Evolutionary conservation across 2,113 vertebrate genomes (phyloP).

Genomic region (Equus quagga): DNA sequence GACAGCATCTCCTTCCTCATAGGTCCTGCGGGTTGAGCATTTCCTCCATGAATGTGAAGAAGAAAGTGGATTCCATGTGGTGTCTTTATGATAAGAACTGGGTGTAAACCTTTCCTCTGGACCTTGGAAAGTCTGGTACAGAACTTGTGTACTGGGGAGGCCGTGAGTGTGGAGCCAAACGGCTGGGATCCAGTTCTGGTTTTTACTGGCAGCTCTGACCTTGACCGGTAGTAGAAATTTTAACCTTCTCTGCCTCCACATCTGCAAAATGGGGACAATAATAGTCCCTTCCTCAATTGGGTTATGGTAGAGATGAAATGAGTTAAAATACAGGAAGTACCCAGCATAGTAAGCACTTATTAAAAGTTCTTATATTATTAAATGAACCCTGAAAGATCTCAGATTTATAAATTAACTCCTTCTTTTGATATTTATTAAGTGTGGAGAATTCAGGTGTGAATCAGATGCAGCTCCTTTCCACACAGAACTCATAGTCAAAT

Average conservation of each 20-base stretch:
- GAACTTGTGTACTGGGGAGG: neutral
- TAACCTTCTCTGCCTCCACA: neutral
- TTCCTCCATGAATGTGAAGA: neutral
- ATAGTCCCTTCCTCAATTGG: neutral
- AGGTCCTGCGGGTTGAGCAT: neutral
- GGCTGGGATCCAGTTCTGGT: neutral
- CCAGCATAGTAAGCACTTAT: neutral
- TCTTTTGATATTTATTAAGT: slow-evolving; percentile 30
- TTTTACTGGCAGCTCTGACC: neutral
- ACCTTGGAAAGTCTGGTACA: neutral
- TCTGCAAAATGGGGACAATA: neutral
- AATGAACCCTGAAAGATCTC: neutral
- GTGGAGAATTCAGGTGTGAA: neutral
- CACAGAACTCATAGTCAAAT: neutral
- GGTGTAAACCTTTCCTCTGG: neutral
- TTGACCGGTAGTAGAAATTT: neutral
- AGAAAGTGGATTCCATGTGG: neutral
- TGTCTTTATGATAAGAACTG: neutral
- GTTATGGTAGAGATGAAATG: neutral
- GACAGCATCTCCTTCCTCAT: neutral
- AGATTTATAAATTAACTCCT: neutral
- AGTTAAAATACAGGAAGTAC: neutral
- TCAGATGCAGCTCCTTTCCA: neutral
- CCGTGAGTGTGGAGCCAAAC: neutral
- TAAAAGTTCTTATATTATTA: neutral